Conservation (phyloP, 2,888 invertebrate species). For the Euzetes globulus region DNA sequence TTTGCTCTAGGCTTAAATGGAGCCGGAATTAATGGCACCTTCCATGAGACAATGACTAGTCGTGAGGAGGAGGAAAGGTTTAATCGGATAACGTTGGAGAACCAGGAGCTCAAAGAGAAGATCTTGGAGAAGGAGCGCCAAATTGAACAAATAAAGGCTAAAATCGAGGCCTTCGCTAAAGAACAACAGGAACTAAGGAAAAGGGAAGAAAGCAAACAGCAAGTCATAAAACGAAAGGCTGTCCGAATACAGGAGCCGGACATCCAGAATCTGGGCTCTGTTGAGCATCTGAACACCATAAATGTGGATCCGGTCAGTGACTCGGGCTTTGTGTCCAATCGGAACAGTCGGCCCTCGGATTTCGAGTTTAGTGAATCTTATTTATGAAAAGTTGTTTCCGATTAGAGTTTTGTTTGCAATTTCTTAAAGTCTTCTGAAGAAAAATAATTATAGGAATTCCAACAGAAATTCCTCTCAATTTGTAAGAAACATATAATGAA, state of each 20-base stretch:
- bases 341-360: constrained; percentile 70
- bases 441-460: neutral
- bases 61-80: constrained; percentile 87
- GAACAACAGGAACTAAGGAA: constrained; percentile 27
- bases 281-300: constrained; percentile 16
- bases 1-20: constrained; percentile 16
- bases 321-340: constrained; percentile 51
- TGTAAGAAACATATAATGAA: too few relatives aligned
- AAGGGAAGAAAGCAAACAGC: constrained; percentile 24
- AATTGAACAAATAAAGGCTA: constrained; percentile 37
- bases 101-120: constrained; percentile 74
- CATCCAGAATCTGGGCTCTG: neutral
- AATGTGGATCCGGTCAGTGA: constrained; percentile 41
- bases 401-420: neutral
- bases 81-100: constrained; percentile 83
- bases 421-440: neutral
- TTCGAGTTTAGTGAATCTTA: constrained; percentile 82
- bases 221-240: constrained; percentile 32
- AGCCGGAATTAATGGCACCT: constrained; percentile 34
- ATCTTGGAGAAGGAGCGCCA: constrained; percentile 44
- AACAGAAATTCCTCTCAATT: too few relatives aligned
- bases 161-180: constrained; percentile 38
- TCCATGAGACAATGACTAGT: constrained; percentile 47
- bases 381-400: constrained; percentile 51
- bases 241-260: constrained; percentile 38